These are phyloP conservation scores for Pseudorectes ferrugineus DNA, from an alignment of 2,113 vertebrate species.

Conservation along the genomic window DNA sequence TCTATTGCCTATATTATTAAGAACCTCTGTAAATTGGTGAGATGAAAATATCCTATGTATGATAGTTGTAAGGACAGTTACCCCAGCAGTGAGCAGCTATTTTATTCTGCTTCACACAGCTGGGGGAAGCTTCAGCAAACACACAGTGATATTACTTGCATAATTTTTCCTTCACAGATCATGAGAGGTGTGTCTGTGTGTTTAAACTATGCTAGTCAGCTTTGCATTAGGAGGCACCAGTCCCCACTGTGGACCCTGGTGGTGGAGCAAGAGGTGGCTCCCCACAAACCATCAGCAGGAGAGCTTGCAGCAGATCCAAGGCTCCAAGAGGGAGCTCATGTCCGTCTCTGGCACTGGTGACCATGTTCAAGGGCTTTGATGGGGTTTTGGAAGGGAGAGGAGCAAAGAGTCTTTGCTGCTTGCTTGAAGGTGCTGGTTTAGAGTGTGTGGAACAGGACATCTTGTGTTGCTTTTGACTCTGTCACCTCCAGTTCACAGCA, in stretches of 20 bases:
- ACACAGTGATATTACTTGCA: background rate
- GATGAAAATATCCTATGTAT: background rate
- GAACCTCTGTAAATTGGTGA: background rate
- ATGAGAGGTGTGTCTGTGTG: background rate
- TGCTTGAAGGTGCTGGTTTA: background rate
- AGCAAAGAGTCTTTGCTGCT: rapidly evolving
- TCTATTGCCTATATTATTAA: background rate
- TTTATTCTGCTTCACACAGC: background rate
- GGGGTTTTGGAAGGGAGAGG: background rate
- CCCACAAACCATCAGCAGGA: rapidly evolving
- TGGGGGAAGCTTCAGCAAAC: background rate
- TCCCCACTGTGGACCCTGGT: rapidly evolving
- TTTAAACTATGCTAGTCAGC: background rate
- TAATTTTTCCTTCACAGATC: background rate
- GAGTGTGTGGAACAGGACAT: rapidly evolving
- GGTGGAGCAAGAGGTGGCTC: background rate
- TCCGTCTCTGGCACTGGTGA: background rate
- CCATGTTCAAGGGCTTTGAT: background rate
- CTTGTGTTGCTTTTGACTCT: background rate
- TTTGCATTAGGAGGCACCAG: background rate
- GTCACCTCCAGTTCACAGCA: background rate
- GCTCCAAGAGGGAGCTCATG: rapidly evolving
- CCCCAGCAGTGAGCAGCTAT: background rate
- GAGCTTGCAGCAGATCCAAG: background rate
- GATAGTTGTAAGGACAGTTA: background rate